Conservation (phyloP, 2,797 vertebrate species). For the Eremophila alpestris region DNA sequence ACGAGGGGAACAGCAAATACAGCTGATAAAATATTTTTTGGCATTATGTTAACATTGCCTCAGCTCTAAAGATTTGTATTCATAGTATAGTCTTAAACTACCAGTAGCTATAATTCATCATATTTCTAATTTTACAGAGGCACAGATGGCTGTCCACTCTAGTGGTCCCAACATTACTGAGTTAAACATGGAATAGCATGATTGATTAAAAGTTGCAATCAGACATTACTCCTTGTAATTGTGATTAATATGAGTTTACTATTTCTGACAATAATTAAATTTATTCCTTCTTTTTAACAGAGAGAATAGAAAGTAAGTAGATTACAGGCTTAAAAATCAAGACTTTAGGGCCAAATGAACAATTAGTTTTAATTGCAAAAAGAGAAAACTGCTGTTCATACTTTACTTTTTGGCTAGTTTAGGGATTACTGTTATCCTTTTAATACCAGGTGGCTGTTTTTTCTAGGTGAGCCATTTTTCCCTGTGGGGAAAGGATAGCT, state of each 20-base stretch:
- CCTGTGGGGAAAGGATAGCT: conserved; percentile 4
- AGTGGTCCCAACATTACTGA: conserved; percentile 47
- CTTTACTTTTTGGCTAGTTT: neutral
- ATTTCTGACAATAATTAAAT: conserved; percentile 54
- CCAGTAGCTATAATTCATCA: conserved; percentile 62
- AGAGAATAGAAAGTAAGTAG: neutral
- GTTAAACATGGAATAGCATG: conserved; percentile 54
- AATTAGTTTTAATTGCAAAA: neutral
- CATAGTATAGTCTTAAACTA: conserved; percentile 18
- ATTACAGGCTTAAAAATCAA: neutral
- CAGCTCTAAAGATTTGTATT: conserved; percentile 46
- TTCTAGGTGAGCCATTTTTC: neutral
- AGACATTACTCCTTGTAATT: conserved; percentile 61
- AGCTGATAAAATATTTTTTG: neutral
- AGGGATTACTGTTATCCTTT: neutral
- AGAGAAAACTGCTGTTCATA: neutral
- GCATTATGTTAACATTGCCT: neutral
- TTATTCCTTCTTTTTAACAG: neutral
- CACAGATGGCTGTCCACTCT: conserved; percentile 71
- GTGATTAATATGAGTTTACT: conserved; percentile 67
- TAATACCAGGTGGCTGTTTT: neutral
- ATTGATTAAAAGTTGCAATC: conserved; percentile 67
- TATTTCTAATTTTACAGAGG: conserved; percentile 67
- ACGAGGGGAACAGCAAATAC: neutral
- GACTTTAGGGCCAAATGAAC: conserved; percentile 1